These are phyloP conservation scores for Silvanus unidentatus DNA, from an alignment of 2,888 invertebrate genomes.

Conservation along the genomic window DNA sequence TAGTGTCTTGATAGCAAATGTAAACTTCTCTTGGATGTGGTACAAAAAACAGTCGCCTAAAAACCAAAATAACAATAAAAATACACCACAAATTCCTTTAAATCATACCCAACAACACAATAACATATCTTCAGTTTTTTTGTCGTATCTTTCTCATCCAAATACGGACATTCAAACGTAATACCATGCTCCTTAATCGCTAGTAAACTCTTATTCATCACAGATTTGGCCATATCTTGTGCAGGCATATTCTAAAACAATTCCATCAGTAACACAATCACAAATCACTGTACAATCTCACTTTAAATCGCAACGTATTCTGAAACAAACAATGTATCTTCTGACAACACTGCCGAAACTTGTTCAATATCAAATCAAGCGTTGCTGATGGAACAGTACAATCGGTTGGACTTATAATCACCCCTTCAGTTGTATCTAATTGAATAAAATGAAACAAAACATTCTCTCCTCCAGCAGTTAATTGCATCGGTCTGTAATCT, in stretches of 20 bases:
- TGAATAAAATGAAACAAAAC: conserved; percentile 71
- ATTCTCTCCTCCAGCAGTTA: conserved; percentile 67
- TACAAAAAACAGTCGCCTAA: conserved; percentile 61
- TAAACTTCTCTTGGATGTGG: conserved; percentile 77
- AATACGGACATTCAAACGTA: conserved; percentile 59
- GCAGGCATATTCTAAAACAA: conserved; percentile 43
- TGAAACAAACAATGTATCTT: conserved; percentile 68
- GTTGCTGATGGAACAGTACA: conserved; percentile 35
- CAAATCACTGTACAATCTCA: no score
- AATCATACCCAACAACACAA: conserved; percentile 73
- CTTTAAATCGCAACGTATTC: conserved; percentile 58
- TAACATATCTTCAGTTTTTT: conserved; percentile 54
- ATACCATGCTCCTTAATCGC: conserved; percentile 82
- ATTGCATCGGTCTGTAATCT: conserved; percentile 52
- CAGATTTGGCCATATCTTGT: conserved; percentile 45
- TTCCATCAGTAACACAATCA: no score
- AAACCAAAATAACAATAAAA: conserved; percentile 16
- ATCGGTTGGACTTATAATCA: conserved; percentile 58
- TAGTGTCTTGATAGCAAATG: conserved; percentile 78
- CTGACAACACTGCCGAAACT: conserved; percentile 66
- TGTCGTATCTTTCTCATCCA: conserved; percentile 38
- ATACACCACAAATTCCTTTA: not conserved
- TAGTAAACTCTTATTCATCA: conserved; percentile 66
- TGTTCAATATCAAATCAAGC: conserved; percentile 53
- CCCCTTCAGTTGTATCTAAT: conserved; percentile 64